Conservation (phyloP, 2,113 vertebrate species). For the Ifrita kowaldi region DNA sequence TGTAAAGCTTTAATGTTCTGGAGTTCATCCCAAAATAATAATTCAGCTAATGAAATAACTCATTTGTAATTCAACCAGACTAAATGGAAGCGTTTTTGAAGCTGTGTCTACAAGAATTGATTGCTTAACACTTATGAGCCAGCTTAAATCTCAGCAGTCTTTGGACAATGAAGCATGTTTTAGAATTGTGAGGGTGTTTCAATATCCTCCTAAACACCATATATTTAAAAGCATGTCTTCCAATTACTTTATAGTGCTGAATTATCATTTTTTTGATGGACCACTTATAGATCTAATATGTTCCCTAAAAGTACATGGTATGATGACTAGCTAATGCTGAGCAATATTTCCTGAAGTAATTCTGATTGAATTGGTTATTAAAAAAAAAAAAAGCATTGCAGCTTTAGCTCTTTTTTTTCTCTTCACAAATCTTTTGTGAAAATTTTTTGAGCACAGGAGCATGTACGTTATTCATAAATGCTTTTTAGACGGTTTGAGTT, state of each 20-base stretch:
- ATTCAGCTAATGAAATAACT: conserved; percentile 61
- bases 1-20: conserved; percentile 55
- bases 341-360: background rate
- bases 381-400: background rate
- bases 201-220: background rate
- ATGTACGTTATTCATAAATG: background rate
- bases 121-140: conserved; percentile 3
- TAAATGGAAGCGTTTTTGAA: conserved; percentile 37
- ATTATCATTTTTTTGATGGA: conserved; percentile 13
- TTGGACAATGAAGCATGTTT: background rate
- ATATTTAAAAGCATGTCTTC: conserved; percentile 1
- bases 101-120: conserved; percentile 9
- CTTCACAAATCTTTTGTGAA: background rate
- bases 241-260: conserved; percentile 24
- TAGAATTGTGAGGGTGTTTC: background rate
- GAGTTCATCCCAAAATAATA: conserved; percentile 59
- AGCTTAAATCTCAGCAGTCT: conserved; percentile 5
- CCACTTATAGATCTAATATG: background rate
- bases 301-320: background rate
- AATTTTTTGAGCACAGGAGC: background rate
- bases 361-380: background rate
- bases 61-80: conserved; percentile 51
- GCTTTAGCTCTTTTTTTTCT: background rate
- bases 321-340: background rate
- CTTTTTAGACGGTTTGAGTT: background rate